phyloP scores from a whole-genome alignment of 2,113 vertebrate species.

The Crotalus viridis region DNA sequence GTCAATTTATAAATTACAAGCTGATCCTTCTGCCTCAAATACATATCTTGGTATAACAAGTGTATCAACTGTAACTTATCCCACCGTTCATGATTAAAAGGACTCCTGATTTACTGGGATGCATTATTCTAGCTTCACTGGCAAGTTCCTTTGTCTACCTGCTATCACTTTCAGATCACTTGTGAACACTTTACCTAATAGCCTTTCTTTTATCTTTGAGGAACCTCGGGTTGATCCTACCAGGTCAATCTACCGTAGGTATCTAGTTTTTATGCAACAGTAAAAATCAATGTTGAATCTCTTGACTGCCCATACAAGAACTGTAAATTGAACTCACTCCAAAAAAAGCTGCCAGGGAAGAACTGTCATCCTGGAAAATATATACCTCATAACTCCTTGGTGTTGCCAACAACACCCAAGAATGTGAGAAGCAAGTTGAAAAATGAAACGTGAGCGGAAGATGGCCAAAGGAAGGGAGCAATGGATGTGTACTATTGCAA shows the following conservation, averaged over 20 bases:
- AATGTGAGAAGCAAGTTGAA: neutral
- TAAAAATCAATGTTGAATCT: neutral
- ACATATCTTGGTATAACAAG: neutral
- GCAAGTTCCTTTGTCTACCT: neutral
- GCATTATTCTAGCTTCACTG: neutral
- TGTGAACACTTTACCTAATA: neutral
- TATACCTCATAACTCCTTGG: neutral
- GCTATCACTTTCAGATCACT: neutral
- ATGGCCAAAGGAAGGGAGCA: neutral
- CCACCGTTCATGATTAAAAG: neutral
- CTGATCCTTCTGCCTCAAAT: neutral
- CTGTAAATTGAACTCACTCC: neutral
- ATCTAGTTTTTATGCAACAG: neutral
- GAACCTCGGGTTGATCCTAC: neutral
- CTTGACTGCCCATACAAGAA: neutral
- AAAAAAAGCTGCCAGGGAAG: neutral
- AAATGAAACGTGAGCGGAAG: neutral
- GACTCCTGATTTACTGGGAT: neutral
- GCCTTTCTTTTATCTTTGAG: neutral
- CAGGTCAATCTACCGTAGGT: neutral
- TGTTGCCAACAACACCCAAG: neutral
- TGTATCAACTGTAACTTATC: neutral
- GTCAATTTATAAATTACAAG: neutral
- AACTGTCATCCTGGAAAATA: neutral
- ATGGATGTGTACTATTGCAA: neutral